Base-by-base conservation (phyloP, 2,113 vertebrate species). In the Caranx melampygus region DNA sequence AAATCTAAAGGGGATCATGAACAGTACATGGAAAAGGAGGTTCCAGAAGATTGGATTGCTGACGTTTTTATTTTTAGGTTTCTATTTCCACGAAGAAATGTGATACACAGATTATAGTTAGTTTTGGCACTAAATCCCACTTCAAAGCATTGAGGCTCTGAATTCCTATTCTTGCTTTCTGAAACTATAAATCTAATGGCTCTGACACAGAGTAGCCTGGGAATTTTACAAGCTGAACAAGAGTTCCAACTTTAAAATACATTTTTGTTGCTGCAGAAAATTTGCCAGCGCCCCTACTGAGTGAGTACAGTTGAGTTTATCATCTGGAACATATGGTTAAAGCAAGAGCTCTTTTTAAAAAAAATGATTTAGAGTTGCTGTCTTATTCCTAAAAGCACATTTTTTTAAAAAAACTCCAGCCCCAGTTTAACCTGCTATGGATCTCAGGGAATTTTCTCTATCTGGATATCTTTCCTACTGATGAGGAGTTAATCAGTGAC, bases 31-130 rank as follows among this genome's bases (percentile, higher is more conserved):
- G 20, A 79, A 87, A 77, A 60, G 55, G 72, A 89, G 31, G 63
- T 84, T 78, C 78, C 35, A 73, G 11, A 40, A 72, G 20, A 77
- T 71, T 54, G 66, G 44, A 81, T 79, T 71, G 26, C 61, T 65
- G 67, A 71, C 45, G 0, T 75, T 76, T 89, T 78, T 78, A 81
- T 81, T 84, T 89, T 86, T 65, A 67, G 71, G 47, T 74, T 75
- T 79, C 69, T 80, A 45, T 87, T 65, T 89, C 76, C 16, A 21
- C 80, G 78, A 77, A 60, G 69, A 61, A 84, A 81, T 44, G 49
- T 55, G 70, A 84, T 76, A 47, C 7, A 70, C 54, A 75, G 76
- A 89, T 78, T 88, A 66, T 60, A 78, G 57, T 72, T 51, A 70
- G 49, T 79, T 85, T 78, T 65, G 74, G 62, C 76, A 66, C 61